Conservation (phyloP, 2,888 invertebrate genomes). For the Allacma fusca region DNA sequence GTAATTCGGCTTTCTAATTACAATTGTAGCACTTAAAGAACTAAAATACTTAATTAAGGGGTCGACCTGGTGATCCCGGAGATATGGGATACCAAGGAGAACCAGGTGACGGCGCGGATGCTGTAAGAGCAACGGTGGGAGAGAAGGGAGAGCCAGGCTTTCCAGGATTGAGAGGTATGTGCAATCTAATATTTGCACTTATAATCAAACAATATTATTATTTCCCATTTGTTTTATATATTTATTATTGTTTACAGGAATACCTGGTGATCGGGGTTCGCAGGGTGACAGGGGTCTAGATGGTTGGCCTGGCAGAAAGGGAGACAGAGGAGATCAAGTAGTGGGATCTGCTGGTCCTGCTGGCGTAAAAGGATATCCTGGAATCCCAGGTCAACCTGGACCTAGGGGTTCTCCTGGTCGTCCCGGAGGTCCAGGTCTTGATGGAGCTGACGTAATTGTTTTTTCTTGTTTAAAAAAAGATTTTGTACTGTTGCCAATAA, state of each 20-base stretch:
- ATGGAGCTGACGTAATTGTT: conserved; percentile 40
- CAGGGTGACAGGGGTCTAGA: conserved; percentile 59
- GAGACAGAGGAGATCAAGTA: conserved; percentile 53
- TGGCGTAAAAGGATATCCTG: conserved; percentile 62
- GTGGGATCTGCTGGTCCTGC: conserved; percentile 62
- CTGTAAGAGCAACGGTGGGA: conserved; percentile 49
- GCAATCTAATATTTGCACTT: too few species aligned
- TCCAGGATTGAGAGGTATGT: conserved; percentile 53
- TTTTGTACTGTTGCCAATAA: too few species aligned
- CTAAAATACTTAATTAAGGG: conserved; percentile 42
- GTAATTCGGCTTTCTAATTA: too few species aligned
- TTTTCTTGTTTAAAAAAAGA: too few species aligned
- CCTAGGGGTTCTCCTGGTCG: conserved; percentile 62
- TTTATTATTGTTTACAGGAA: conserved; percentile 38
- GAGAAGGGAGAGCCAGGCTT: conserved; percentile 61
- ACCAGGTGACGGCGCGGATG: conserved; percentile 25
- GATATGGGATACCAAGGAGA: conserved; percentile 62
- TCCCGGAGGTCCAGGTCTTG: conserved; percentile 60
- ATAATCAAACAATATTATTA: not conserved
- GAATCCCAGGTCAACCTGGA: conserved; percentile 61
- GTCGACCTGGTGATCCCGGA: conserved; percentile 64
- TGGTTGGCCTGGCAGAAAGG: conserved; percentile 62
- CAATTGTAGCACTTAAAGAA: too few species aligned
- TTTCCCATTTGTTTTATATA: not conserved
- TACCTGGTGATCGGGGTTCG: conserved; percentile 51